These are phyloP conservation scores for Taenioides sp. DNA, from an alignment of 2,797 vertebrate genomes.

Conservation along the genomic window DNA sequence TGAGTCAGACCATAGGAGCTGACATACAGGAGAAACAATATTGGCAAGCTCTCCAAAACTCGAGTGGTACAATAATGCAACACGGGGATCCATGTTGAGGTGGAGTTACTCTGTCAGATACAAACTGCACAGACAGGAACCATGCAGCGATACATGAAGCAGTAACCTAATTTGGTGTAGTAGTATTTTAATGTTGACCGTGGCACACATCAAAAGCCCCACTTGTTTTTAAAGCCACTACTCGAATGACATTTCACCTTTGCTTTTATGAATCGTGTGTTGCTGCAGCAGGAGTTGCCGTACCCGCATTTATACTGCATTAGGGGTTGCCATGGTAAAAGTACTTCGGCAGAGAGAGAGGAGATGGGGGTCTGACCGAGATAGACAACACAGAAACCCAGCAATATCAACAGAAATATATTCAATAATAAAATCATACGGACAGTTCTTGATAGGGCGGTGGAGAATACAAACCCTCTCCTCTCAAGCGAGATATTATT, in stretches of 20 bases:
- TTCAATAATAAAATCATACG: constrained; percentile 40
- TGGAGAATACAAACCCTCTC: not conserved
- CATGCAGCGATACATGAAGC: constrained; percentile 44
- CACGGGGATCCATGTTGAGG: constrained; percentile 41
- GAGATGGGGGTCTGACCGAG: constrained; percentile 48
- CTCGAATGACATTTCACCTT: constrained; percentile 65
- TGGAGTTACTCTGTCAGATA: constrained; percentile 42
- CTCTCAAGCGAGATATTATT: not conserved
- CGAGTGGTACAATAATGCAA: constrained; percentile 45
- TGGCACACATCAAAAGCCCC: constrained; percentile 56
- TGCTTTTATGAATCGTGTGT: constrained; percentile 49
- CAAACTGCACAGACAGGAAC: constrained; percentile 38
- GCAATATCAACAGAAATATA: constrained; percentile 22
- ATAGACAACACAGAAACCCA: constrained; percentile 40
- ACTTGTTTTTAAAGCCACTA: constrained; percentile 48
- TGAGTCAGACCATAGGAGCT: constrained; percentile 42
- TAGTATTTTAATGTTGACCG: constrained; percentile 57
- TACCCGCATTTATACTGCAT: constrained; percentile 66
- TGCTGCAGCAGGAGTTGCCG: constrained; percentile 48
- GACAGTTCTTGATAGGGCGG: constrained; percentile 30
- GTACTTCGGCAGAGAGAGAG: constrained; percentile 55
- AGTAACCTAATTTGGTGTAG: constrained; percentile 51
- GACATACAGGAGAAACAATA: constrained; percentile 28
- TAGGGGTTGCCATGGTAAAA: constrained; percentile 74
- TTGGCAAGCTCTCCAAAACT: constrained; percentile 34